Base-by-base conservation (phyloP, 2,113 vertebrate species). In the Grammomys surdaster region DNA sequence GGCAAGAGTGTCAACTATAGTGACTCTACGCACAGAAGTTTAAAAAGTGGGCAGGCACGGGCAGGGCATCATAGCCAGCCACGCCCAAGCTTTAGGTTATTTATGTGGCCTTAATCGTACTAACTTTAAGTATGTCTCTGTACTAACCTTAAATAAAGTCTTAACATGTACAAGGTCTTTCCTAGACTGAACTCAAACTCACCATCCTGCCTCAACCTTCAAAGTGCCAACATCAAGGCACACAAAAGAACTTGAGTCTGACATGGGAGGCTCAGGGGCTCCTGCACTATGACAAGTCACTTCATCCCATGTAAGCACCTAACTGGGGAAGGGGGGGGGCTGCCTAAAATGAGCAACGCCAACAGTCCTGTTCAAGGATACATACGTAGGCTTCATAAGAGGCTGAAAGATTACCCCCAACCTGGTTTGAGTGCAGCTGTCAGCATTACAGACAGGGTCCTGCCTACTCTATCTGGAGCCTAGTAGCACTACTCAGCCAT, bases 61-160 rank as follows among this genome's bases (percentile, higher is more conserved):
- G 48, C 58, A 54, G n/a, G n/a, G 43, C 0, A 0, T 5, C 0
- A 7, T 14, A 1, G 16, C 0, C 60, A 33, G 17, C 5, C 31
- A n/a, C 28, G 2, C 67, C 56, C 56, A 11, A 24, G 0, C 28
- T 72, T 46, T 43, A 58, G 31, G n/a, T n/a, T 63, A 1, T 48
- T 5, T 4, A 11, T 1, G 7, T 3, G 46, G 67, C 36, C 81
- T 67, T n/a, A 10, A n/a, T 40, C 17, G 3, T 17, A 36, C 12
- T 82, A 36, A 36, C 31, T 69, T 69, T 69, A 36, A 16, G 36
- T 69, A 26, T 84, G 19, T 14, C 31, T 9, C n/a, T 72, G 2
- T 16, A 11, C 22, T 56, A 20, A 14, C 63, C 86, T 76, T 77
- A 51, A 87, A 33, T 12, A 40, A 48, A 46, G 33, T 0, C 26